Evolutionary conservation across 1,140 invertebrate genomes (phyloP).

Genomic region (Trachymyrmex septentrionalis): DNA sequence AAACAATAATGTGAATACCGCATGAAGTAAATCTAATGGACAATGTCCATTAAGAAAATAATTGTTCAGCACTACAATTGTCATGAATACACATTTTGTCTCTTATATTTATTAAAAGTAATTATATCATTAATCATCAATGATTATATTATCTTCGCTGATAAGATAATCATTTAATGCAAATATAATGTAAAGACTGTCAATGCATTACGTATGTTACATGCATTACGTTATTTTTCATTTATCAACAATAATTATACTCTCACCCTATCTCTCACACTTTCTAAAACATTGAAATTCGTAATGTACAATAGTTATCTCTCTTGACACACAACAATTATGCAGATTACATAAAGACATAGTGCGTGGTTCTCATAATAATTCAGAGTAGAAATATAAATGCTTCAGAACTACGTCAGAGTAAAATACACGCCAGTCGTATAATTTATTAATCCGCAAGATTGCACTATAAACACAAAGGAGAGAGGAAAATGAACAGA

Average conservation of each 20-base stretch:
- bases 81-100: neutral
- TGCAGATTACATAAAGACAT: neutral
- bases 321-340: neutral
- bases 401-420: neutral
- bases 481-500: neutral
- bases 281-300: neutral
- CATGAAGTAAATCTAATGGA: neutral
- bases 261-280: neutral
- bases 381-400: neutral
- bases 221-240: neutral
- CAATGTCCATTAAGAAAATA: neutral
- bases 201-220: neutral
- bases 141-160: neutral
- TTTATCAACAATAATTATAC: neutral
- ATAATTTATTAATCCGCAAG: slow-evolving; percentile 15
- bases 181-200: slow-evolving; percentile 6
- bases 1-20: neutral
- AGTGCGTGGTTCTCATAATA: neutral
- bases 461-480: neutral
- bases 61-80: neutral
- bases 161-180: neutral
- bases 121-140: neutral
- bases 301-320: neutral
- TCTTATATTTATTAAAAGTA: neutral
- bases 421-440: neutral